A percentile compares a stretch with the other conserved stretches of the same genome.
Conservation (phyloP, 2,797 vertebrate genomes). For the Lophotriccus pileatus region DNA sequence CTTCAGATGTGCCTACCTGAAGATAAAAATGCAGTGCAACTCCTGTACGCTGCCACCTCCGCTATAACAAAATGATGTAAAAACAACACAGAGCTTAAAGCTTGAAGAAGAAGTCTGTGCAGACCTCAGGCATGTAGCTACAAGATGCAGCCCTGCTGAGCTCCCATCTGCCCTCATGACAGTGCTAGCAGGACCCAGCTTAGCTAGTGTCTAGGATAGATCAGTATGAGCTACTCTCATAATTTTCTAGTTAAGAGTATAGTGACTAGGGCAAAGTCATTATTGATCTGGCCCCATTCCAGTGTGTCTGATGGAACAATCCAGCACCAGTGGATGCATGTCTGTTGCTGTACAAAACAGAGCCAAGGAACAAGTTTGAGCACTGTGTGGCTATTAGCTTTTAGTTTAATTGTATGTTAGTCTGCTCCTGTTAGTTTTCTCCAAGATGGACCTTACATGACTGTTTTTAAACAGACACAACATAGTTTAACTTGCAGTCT, state of each 20-base stretch:
- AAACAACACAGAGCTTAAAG: background rate
- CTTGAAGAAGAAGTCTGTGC: background rate
- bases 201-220: background rate
- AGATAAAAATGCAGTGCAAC: background rate
- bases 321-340: background rate
- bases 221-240: background rate
- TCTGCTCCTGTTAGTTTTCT: background rate
- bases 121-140: background rate
- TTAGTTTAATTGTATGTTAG: background rate
- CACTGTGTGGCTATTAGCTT: background rate
- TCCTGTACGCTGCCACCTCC: background rate
- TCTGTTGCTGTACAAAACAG: background rate
- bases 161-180: background rate
- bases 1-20: background rate
- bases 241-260: background rate
- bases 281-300: background rate
- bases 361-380: background rate
- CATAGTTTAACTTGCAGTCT: background rate
- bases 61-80: background rate
- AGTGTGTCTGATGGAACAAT: background rate
- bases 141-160: background rate
- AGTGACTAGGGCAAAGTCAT: background rate
- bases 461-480: background rate
- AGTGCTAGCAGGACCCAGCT: background rate
- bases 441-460: background rate